phyloP scores from a whole-genome alignment of 2,888 invertebrate species.

The Poecilobothrus nobilitatus region DNA sequence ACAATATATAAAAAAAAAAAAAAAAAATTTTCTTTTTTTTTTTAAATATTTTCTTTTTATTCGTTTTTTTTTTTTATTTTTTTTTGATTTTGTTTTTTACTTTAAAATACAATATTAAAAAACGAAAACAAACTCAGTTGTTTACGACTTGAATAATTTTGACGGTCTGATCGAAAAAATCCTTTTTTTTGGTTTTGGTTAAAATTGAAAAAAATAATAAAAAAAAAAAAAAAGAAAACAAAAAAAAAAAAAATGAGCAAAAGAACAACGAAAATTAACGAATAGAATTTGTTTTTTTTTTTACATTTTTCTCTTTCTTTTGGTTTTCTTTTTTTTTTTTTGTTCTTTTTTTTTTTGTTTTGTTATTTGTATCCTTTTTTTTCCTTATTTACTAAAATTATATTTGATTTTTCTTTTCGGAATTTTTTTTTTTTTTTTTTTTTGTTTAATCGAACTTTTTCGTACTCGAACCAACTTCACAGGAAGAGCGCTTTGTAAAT shows the following conservation, averaged over 20 bases:
- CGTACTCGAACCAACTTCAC: too few species aligned
- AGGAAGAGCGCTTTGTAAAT: too few species aligned
- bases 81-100: too few species aligned
- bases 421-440: neutral
- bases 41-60: too few species aligned
- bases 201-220: neutral
- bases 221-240: neutral
- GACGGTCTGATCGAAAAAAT: neutral
- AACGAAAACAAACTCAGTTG: neutral
- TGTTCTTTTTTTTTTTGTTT: neutral
- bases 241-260: neutral
- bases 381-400: too few species aligned
- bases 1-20: neutral
- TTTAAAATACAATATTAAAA: neutral
- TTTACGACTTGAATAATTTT: slow-evolving; percentile 4
- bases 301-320: neutral
- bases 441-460: neutral
- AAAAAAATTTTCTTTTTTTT: neutral
- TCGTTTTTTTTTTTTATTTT: too few species aligned
- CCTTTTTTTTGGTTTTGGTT: neutral
- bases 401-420: neutral
- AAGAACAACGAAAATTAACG: neutral
- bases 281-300: neutral
- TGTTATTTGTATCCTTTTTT: neutral
- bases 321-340: neutral